phyloP scores from a whole-genome alignment of 2,888 invertebrate species.

The Criorhina ranunculi region DNA sequence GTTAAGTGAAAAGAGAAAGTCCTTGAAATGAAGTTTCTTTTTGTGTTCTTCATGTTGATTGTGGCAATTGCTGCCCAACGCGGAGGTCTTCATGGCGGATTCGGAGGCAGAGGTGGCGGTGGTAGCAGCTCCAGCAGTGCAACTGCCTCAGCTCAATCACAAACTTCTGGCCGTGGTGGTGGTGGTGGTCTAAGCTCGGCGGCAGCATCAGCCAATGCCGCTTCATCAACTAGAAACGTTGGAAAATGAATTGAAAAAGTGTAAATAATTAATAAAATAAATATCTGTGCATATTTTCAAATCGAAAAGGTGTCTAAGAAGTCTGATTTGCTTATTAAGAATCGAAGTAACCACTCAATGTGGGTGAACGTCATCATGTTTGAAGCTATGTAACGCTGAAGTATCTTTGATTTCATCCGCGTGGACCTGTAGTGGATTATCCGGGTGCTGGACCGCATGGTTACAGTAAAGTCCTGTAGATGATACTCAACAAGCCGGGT shows the following conservation, averaged over 20 bases:
- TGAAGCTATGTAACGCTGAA: too few species aligned
- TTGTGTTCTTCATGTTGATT: conserved; percentile 79
- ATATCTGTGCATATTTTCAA: too few species aligned
- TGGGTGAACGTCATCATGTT: too few species aligned
- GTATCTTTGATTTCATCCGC: too few species aligned
- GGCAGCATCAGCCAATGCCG: conserved; percentile 7
- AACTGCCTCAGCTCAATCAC: conserved; percentile 29
- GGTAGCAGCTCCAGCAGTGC: conserved; percentile 34
- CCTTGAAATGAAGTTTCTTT: conserved; percentile 79
- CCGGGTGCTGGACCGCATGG: too few species aligned
- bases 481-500: too few species aligned
- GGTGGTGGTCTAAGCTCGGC: conserved; percentile 28
- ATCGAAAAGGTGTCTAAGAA: too few species aligned
- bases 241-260: conserved; percentile 24
- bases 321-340: too few species aligned
- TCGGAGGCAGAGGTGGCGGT: conserved; percentile 26
- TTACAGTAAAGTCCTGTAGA: too few species aligned
- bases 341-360: too few species aligned
- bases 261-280: too few species aligned
- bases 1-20: conserved; percentile 73
- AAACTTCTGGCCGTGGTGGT: conserved; percentile 37
- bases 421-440: too few species aligned
- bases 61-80: conserved; percentile 79
- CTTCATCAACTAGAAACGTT: conserved; percentile 37
- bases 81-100: conserved; percentile 19